These are phyloP conservation scores for Ia io DNA, from an alignment of 2,113 vertebrate genomes.

Conservation along the genomic window DNA sequence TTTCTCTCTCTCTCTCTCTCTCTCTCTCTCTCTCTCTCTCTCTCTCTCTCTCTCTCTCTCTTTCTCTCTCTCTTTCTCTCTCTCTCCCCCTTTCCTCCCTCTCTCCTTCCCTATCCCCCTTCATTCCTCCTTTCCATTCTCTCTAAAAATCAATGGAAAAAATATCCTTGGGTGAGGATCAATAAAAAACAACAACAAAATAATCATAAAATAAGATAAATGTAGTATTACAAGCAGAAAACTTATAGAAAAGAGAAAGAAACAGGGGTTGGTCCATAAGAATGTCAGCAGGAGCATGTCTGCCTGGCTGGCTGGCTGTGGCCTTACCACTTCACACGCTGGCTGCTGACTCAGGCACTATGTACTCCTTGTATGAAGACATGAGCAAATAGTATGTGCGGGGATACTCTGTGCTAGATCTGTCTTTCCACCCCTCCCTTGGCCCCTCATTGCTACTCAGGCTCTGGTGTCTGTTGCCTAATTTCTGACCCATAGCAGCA, in stretches of 20 bases:
- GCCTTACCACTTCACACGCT: not conserved
- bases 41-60: too few relatives aligned
- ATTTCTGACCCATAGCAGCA: not conserved
- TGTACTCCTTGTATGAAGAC: not conserved
- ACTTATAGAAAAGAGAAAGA: not conserved
- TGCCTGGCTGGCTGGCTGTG: not conserved
- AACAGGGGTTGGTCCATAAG: rapidly evolving
- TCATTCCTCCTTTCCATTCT: too few relatives aligned
- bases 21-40: too few relatives aligned
- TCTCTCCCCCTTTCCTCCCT: rapidly evolving
- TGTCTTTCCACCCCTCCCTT: not conserved
- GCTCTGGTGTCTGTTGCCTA: not conserved
- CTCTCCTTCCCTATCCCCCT: too few relatives aligned
- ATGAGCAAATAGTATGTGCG: not conserved
- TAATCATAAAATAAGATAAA: not conserved
- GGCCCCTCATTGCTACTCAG: not conserved
- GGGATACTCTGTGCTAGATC: not conserved
- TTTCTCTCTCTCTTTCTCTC: rapidly evolving
- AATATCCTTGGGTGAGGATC: too few relatives aligned
- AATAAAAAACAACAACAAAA: too few relatives aligned
- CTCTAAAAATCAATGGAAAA: too few relatives aligned
- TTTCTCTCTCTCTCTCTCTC: too few relatives aligned
- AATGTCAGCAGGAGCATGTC: not conserved
- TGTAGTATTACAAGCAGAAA: not conserved
- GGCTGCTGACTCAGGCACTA: not conserved